Conservation (phyloP, 1,140 invertebrate species). For the Drosophila pandora region DNA sequence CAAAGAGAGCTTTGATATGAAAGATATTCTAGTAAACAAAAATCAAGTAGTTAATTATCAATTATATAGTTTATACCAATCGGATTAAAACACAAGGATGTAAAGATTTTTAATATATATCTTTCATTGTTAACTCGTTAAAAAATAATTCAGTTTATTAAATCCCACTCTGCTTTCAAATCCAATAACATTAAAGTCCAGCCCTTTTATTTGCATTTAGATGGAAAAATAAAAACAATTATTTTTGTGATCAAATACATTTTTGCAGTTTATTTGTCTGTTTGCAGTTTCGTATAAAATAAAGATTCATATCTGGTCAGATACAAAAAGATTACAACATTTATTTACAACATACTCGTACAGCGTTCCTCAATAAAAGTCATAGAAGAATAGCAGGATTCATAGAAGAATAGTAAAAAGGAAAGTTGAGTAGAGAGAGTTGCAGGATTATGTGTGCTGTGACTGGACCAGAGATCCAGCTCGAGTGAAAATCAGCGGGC, state of each 20-base stretch:
- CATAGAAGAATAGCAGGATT: constrained; percentile 3
- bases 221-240: not conserved
- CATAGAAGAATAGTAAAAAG: not conserved
- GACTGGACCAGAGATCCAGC: constrained; percentile 6
- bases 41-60: no score
- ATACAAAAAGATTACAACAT: constrained; percentile 72
- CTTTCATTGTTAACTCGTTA: no score
- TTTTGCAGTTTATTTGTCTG: constrained; percentile 82
- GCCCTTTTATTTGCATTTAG: no score
- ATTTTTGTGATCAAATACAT: constrained; percentile 70
- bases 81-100: no score
- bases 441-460: constrained; percentile 11
- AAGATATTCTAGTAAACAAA: no score
- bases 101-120: no score
- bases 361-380: constrained; percentile 59
- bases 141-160: no score
- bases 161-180: no score
- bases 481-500: constrained; percentile 37
- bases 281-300: constrained; percentile 78
- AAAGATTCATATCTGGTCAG: constrained; percentile 53
- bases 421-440: constrained; percentile 7
- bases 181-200: no score
- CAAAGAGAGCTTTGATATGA: no score
- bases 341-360: constrained; percentile 78
- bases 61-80: no score